Evolutionary conservation across 2,888 invertebrate species (phyloP).

Genomic region (Ellobium chinense): DNA sequence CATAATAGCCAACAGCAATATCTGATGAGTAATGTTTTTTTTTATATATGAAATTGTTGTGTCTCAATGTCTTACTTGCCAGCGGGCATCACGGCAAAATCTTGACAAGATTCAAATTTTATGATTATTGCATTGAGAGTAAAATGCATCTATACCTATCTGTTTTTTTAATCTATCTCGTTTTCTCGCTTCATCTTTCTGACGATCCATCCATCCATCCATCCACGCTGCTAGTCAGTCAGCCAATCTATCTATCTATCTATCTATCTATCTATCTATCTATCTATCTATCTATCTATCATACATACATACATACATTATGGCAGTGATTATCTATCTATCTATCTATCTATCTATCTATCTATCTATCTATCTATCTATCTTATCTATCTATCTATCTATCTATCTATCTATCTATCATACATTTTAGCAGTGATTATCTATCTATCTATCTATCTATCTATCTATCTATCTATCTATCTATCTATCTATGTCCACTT

Average conservation of each 20-base stretch:
- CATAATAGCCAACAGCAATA: no score
- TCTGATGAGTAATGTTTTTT: no score
- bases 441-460: neutral
- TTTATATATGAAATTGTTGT: no score
- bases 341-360: conserved; percentile 3
- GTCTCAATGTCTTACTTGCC: no score
- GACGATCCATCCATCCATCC: neutral
- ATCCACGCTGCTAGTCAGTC: no score
- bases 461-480: conserved; percentile 7
- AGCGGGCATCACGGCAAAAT: no score
- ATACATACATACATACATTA: neutral
- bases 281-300: conserved; percentile 2
- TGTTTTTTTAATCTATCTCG: neutral
- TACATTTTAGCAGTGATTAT: neutral
- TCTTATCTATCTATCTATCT: conserved; percentile 8
- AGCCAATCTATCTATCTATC: neutral
- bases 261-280: conserved; percentile 2
- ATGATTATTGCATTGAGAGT: no score
- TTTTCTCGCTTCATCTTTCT: neutral
- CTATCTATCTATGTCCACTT: no score
- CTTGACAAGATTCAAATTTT: no score
- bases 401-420: neutral
- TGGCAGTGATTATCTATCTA: conserved; percentile 2
- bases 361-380: conserved; percentile 2
- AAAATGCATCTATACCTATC: no score